These are phyloP conservation scores for Morinoia aosen DNA, from an alignment of 2,888 invertebrate species.

Conservation along the genomic window DNA sequence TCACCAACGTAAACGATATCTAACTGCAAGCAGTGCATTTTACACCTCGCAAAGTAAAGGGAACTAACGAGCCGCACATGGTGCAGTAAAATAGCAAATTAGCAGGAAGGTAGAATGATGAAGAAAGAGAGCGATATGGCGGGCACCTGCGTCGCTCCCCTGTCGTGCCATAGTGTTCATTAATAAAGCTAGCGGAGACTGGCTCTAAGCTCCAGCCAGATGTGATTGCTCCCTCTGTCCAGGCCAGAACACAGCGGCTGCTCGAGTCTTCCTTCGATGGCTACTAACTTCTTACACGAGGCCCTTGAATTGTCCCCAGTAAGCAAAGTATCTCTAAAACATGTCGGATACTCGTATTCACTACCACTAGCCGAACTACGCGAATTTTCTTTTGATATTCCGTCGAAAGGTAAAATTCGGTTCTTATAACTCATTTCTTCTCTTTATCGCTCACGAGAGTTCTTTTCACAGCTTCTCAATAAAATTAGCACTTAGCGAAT, in stretches of 20 bases:
- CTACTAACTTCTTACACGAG: too few relatives aligned
- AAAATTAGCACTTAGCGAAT: background rate
- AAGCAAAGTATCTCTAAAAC: background rate
- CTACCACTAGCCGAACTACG: background rate
- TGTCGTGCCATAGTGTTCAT: conserved; percentile 13
- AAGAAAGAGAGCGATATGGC: background rate
- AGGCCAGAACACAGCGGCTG: too few relatives aligned
- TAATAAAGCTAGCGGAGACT: conserved; percentile 50
- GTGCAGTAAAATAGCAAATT: background rate
- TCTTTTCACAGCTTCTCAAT: background rate
- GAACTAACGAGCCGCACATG: background rate
- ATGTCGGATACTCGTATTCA: background rate
- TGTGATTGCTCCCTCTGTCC: conserved; percentile 29
- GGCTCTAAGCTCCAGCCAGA: conserved; percentile 44
- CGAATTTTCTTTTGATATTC: background rate
- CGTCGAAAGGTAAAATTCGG: background rate
- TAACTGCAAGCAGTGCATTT: background rate
- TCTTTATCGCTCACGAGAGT: background rate
- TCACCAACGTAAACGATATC: background rate
- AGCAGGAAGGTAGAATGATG: background rate
- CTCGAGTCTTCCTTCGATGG: too few relatives aligned
- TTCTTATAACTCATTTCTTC: background rate
- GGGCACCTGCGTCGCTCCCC: background rate
- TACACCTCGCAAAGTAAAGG: background rate
- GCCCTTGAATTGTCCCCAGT: background rate